phyloP scores from a whole-genome alignment of 2,113 vertebrate species.

The Dermatemys mawii region DNA sequence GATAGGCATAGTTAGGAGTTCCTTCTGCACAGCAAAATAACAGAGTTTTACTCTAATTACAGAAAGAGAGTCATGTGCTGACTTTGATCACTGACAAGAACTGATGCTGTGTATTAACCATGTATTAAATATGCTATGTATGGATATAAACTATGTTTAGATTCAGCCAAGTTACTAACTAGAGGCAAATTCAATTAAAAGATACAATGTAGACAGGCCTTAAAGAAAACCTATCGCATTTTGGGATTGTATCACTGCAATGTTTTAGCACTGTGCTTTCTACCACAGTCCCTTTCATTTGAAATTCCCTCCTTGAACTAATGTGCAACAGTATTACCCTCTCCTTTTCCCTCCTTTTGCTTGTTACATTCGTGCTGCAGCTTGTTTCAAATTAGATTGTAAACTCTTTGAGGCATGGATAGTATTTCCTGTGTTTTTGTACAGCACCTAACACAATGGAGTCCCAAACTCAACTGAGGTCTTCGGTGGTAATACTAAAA shows the following conservation, averaged over 20 bases:
- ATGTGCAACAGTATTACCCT: neutral
- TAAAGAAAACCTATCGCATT: neutral
- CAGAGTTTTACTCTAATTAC: slow-evolving; percentile 39
- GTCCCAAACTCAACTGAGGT: neutral
- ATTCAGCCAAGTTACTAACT: slow-evolving; percentile 33
- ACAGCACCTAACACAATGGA: neutral
- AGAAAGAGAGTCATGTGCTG: slow-evolving; percentile 53
- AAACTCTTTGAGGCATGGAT: neutral
- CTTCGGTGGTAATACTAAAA: neutral
- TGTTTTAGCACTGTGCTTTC: neutral
- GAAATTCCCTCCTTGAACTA: neutral
- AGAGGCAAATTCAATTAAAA: slow-evolving; percentile 28
- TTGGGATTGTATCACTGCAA: neutral
- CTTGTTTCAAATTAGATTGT: neutral
- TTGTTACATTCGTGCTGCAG: neutral
- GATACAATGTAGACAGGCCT: neutral
- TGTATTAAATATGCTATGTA: slow-evolving; percentile 24
- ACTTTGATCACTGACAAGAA: slow-evolving; percentile 25
- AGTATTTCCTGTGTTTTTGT: neutral
- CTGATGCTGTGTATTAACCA: slow-evolving; percentile 29
- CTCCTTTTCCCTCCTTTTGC: neutral
- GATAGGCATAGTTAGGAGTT: neutral
- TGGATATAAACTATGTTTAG: neutral
- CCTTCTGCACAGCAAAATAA: neutral
- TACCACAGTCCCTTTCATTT: neutral